Evolutionary conservation across 2,797 vertebrate species (phyloP).

Genomic region (Miichthys miiuy): DNA sequence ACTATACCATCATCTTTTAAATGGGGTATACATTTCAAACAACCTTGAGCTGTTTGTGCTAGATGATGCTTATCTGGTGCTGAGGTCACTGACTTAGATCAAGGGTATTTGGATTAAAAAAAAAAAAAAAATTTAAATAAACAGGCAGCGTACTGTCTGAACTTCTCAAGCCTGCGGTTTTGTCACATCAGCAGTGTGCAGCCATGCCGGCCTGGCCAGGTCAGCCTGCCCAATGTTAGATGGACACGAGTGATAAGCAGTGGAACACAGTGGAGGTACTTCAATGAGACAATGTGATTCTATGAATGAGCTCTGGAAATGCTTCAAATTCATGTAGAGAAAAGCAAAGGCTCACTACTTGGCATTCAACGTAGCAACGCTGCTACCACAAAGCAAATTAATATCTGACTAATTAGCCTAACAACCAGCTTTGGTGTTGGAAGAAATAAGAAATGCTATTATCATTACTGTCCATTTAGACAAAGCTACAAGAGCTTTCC

Average conservation of each 20-base stretch:
- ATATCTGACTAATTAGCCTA: conserved; percentile 74
- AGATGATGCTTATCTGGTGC: conserved; percentile 76
- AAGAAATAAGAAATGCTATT: conserved; percentile 66
- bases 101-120: conserved; percentile 56
- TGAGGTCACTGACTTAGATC: conserved; percentile 69
- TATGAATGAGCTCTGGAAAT: conserved; percentile 32
- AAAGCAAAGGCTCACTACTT: conserved; percentile 50
- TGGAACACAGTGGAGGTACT: conserved; percentile 38
- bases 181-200: conserved; percentile 60
- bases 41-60: conserved; percentile 78
- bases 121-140: conserved; percentile 15
- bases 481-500: conserved; percentile 49
- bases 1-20: conserved; percentile 65
- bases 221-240: conserved; percentile 73
- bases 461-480: conserved; percentile 65
- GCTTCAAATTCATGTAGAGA: conserved; percentile 41
- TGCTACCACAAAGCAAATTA: conserved; percentile 70
- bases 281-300: conserved; percentile 33
- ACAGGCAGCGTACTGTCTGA: conserved; percentile 22
- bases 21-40: conserved; percentile 73
- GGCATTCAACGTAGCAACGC: conserved; percentile 52
- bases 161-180: conserved; percentile 52
- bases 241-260: conserved; percentile 63
- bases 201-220: conserved; percentile 33
- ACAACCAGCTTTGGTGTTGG: conserved; percentile 66